These are phyloP conservation scores for Drosophila mimetica DNA, from an alignment of 2,888 invertebrate genomes.

Conservation along the genomic window DNA sequence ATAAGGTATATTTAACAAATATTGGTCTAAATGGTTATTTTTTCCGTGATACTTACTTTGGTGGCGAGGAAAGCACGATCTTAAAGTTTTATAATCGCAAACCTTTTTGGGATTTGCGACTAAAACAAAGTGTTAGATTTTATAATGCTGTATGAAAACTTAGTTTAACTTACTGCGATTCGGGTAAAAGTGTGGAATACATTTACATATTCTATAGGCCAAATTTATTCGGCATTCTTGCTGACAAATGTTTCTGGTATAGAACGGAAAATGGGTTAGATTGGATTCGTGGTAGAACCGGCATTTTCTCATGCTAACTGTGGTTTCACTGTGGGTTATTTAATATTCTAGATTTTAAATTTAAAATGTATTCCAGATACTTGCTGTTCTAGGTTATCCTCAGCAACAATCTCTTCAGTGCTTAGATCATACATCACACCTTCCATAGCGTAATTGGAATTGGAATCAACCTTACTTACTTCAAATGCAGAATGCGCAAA, in stretches of 20 bases:
- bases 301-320: conserved; percentile 81
- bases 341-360: background rate
- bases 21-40: too few species aligned
- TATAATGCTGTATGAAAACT: too few species aligned
- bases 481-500: conserved; percentile 82
- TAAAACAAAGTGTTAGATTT: conserved; percentile 30
- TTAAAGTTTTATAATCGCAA: conserved; percentile 76
- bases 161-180: conserved; percentile 72
- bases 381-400: conserved; percentile 75
- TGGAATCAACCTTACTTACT: conserved; percentile 78
- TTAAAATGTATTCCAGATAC: background rate
- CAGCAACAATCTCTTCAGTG: conserved; percentile 76
- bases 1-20: background rate
- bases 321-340: conserved; percentile 64
- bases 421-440: conserved; percentile 69
- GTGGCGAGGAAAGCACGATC: conserved; percentile 74
- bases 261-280: conserved; percentile 82
- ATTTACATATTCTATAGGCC: conserved; percentile 80
- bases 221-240: conserved; percentile 84
- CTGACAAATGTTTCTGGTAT: conserved; percentile 81
- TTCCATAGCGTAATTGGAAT: conserved; percentile 67
- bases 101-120: conserved; percentile 77
- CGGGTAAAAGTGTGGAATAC: conserved; percentile 84
- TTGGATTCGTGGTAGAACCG: conserved; percentile 83
- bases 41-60: conserved; percentile 70